phyloP scores from a whole-genome alignment of 2,888 invertebrate genomes.

The Euspilapteryx auroguttella region DNA sequence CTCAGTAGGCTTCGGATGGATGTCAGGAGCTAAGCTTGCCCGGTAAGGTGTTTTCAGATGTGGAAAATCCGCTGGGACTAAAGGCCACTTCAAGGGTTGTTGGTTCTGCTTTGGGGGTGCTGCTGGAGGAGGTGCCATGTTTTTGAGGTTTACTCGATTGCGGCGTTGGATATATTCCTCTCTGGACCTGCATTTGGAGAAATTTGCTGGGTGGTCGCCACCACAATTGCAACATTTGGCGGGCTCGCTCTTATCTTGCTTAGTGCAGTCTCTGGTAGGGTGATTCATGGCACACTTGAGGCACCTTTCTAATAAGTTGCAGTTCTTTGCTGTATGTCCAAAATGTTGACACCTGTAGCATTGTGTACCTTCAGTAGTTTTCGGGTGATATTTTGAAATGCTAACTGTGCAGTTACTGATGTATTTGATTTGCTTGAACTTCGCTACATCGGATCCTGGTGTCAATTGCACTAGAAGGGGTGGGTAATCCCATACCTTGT shows the following conservation, averaged over 20 bases:
- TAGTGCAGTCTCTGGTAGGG: slow-evolving; percentile 3
- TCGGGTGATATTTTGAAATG: background rate
- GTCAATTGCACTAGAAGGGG: background rate
- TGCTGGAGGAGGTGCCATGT: background rate
- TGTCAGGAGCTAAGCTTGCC: background rate
- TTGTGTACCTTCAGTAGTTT: background rate
- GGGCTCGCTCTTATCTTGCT: slow-evolving; percentile 1
- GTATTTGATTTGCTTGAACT: slow-evolving; percentile 4
- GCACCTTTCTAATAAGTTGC: slow-evolving; percentile 5
- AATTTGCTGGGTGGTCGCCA: slow-evolving; percentile 5
- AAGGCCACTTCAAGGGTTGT: too few species aligned
- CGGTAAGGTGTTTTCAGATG: background rate
- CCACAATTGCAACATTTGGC: slow-evolving; percentile 5
- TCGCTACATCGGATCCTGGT: background rate
- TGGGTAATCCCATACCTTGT: background rate
- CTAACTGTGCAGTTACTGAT: slow-evolving; percentile 2
- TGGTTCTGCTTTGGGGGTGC: background rate
- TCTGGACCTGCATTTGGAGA: slow-evolving; percentile 3
- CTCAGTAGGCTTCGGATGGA: background rate
- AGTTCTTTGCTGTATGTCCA: slow-evolving; percentile 6
- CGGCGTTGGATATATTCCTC: slow-evolving; percentile 4
- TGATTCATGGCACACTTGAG: slow-evolving; percentile 4
- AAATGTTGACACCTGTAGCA: slow-evolving; percentile 5
- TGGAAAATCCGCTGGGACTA: too few species aligned
- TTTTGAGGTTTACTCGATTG: background rate